Evolutionary conservation across 2,888 invertebrate genomes (phyloP), one percentile per base, ranked within the genome.

Genomic region (Ephialtes manifestator): DNA sequence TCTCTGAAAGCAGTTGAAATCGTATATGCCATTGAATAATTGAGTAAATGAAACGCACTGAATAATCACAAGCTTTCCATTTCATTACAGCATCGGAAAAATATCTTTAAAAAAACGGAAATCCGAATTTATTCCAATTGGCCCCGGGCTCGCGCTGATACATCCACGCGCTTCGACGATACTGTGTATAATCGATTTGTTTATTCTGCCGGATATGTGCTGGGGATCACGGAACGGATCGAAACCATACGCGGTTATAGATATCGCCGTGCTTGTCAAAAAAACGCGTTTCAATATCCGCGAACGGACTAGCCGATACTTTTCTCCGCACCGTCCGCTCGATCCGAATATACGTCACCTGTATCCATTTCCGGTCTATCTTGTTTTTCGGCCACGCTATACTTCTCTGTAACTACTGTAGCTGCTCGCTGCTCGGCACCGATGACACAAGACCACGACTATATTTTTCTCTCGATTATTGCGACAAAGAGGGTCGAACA

Each of bases 351-450:
- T 65, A 71, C 63, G 68, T 65, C 65, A 71, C 65, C 55, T 71
- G 53, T 80, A 82, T 76, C 67, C 75, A 84, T 80, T 84, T 84
- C 83, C 83, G 83, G 80, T 80, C 48, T 20, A 71, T 80, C 71
- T 65, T 65, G 35, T 65, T 43, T 20, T 39, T 39, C 39, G 18
- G 18, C 43, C 35, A 39, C 39, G 65, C 65, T 43, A 65, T 39
- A 39, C 8, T 18, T 39, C 43, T 39, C 20, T 65, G 39, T 20
- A 65, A 65, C 39, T 20, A 5, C n/a, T 3, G 13, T 58, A 58
- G 4, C 13, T 10, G 1, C 43, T 8, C 63, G 39, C 63, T n/a
- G 31, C 31, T 31, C 60, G 35, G 7, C n/a, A 63, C 60, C 60
- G n/a, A 63, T 35, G 43, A 46, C 65, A 46, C 65, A 39, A 48